These are phyloP conservation scores for Amphipoea lucens DNA, from an alignment of 2,888 invertebrate genomes.

Conservation along the genomic window DNA sequence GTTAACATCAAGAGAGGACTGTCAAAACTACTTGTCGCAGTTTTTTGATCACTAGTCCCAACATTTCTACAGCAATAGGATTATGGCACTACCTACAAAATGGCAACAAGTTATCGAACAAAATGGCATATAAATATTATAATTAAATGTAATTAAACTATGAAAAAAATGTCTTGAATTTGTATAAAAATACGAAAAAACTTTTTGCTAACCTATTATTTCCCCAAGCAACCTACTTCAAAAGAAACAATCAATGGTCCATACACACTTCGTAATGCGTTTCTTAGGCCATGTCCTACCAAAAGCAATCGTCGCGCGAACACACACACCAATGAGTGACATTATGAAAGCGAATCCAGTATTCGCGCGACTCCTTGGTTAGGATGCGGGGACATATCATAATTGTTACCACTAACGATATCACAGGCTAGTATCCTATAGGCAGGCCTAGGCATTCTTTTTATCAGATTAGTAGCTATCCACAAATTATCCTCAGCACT, in stretches of 20 bases:
- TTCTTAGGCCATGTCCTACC: not conserved
- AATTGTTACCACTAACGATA: no score
- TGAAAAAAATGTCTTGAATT: no score
- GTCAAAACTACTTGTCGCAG: no score
- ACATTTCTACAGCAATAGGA: no score
- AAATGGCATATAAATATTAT: no score
- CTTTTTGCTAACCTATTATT: not conserved
- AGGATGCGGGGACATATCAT: no score
- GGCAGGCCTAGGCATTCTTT: not conserved
- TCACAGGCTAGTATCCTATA: not conserved
- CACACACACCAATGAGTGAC: not conserved
- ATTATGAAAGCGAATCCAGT: not conserved
- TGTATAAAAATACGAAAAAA: no score
- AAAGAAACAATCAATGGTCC: not conserved
- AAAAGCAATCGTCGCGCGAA: not conserved
- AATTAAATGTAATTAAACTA: no score
- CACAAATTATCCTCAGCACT: constrained; percentile 2
- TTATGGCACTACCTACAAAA: no score
- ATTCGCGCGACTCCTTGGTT: not conserved
- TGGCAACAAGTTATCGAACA: no score
- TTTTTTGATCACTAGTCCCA: no score
- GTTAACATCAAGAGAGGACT: no score
- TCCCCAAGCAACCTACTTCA: not conserved
- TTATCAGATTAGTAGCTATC: not conserved
- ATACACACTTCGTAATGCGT: not conserved